Conservation (phyloP, 2,888 invertebrate species). For the Matsumyia berberina region DNA sequence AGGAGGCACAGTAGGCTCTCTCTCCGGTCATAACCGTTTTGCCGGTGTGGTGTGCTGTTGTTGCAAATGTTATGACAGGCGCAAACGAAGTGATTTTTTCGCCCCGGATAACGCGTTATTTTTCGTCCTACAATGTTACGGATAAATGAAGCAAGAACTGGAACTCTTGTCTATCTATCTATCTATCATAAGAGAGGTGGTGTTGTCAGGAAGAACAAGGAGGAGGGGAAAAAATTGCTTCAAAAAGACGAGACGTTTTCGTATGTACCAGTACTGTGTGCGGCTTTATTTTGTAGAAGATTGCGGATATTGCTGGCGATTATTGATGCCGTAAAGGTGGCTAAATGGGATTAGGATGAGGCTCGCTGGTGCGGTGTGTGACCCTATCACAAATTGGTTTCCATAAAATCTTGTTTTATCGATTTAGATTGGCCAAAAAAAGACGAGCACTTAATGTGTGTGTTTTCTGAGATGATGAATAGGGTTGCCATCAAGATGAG, state of each 20-base stretch:
- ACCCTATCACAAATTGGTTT: slow-evolving; percentile 65
- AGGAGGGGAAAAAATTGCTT: too few relatives aligned
- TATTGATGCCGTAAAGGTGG: slow-evolving; percentile 67
- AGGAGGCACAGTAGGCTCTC: slow-evolving; percentile 10
- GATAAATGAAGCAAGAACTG: slow-evolving; percentile 34
- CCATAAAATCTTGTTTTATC: slow-evolving; percentile 69
- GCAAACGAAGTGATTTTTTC: slow-evolving; percentile 82
- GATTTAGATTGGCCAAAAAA: slow-evolving; percentile 51
- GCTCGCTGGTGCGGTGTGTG: slow-evolving; percentile 14
- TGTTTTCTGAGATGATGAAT: not conserved
- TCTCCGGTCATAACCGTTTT: slow-evolving; percentile 54
- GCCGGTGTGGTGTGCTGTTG: slow-evolving; percentile 52
- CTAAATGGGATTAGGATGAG: slow-evolving; percentile 59
- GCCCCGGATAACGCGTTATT: slow-evolving; percentile 50
- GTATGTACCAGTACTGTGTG: too few relatives aligned
- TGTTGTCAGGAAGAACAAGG: slow-evolving; percentile 34
- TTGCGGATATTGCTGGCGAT: slow-evolving; percentile 51
- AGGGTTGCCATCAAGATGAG: slow-evolving; percentile 31
- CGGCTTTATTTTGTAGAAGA: too few relatives aligned
- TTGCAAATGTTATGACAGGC: slow-evolving; percentile 81
- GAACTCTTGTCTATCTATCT: slow-evolving; percentile 43
- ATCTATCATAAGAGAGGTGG: slow-evolving; percentile 29
- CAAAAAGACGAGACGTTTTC: too few relatives aligned
- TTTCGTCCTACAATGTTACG: slow-evolving; percentile 41
- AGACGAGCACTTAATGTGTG: slow-evolving; percentile 46